Evolutionary conservation across 2,797 vertebrate genomes (phyloP).

Genomic region (Siniperca scherzeri): DNA sequence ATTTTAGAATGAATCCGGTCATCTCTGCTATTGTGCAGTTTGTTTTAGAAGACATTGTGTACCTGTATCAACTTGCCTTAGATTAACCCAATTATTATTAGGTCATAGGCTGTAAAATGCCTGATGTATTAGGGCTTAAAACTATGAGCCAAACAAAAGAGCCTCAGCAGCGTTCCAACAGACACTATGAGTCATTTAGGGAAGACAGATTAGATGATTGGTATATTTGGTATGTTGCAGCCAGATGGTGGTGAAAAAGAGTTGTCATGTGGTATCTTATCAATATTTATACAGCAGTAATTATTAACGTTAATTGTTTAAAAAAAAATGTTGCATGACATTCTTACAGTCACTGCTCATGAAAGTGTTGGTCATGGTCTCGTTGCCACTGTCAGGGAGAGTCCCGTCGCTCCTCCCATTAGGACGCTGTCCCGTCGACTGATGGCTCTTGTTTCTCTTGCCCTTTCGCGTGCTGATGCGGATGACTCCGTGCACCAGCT

Average conservation of each 20-base stretch:
- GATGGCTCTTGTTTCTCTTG: slow-evolving; percentile 83
- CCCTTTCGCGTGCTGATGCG: slow-evolving; percentile 97
- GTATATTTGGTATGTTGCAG: slow-evolving; percentile 45
- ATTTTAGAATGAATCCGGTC: slow-evolving; percentile 28
- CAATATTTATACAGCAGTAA: slow-evolving; percentile 11
- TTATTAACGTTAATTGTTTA: not conserved
- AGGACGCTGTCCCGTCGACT: slow-evolving; percentile 79
- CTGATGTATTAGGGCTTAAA: slow-evolving; percentile 33
- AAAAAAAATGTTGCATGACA: too few species aligned
- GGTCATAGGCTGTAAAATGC: slow-evolving; percentile 49
- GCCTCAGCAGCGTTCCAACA: slow-evolving; percentile 45
- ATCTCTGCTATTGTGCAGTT: slow-evolving; percentile 27
- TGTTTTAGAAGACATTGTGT: slow-evolving; percentile 8
- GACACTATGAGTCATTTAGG: slow-evolving; percentile 65
- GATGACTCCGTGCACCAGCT: slow-evolving; percentile 96
- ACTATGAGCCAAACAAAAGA: slow-evolving; percentile 58
- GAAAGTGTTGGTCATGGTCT: slow-evolving; percentile 94
- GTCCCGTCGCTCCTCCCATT: slow-evolving; percentile 87
- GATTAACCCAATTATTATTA: slow-evolving; percentile 52
- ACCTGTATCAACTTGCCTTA: slow-evolving; percentile 64
- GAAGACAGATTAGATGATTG: slow-evolving; percentile 44
- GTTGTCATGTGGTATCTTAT: not conserved
- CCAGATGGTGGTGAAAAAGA: not conserved
- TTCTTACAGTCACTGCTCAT: slow-evolving; percentile 92
- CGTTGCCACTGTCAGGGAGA: slow-evolving; percentile 93